phyloP scores from a whole-genome alignment of 2,797 vertebrate genomes.

The Microcaecilia unicolor region DNA sequence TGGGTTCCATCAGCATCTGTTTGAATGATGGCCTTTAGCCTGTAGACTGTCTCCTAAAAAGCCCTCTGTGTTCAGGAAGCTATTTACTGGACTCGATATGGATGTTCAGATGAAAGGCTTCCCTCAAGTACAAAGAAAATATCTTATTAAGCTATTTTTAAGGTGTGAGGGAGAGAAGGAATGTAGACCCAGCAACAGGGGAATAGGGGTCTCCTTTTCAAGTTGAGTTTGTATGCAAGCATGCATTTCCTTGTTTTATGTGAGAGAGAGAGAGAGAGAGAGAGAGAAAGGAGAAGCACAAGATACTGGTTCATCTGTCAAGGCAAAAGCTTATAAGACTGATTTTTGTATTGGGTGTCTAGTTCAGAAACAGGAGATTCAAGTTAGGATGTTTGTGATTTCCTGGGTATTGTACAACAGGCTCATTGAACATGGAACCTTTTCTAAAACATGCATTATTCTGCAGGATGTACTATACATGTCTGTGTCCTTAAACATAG shows the following conservation, averaged over 20 bases:
- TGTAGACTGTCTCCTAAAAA: background rate
- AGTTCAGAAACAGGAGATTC: too few species aligned
- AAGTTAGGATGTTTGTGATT: too few species aligned
- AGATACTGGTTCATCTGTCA: too few species aligned
- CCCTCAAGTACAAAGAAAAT: background rate
- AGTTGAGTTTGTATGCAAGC: too few species aligned
- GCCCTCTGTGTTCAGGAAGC: background rate
- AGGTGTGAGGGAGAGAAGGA: background rate
- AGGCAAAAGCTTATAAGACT: too few species aligned
- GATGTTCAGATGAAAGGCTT: background rate
- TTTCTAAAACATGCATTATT: too few species aligned
- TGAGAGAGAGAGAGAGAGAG: background rate
- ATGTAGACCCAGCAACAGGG: background rate
- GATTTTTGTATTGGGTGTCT: too few species aligned
- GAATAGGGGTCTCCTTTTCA: too few species aligned
- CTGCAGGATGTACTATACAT: too few species aligned
- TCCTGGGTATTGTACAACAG: too few species aligned
- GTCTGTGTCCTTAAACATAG: too few species aligned
- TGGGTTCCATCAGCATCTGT: background rate
- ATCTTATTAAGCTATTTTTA: background rate
- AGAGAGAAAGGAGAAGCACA: fast-evolving
- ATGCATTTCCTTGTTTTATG: slow-evolving; percentile 7
- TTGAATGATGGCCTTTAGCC: background rate
- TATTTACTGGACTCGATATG: background rate
- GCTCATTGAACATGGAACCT: too few species aligned